Evolutionary conservation across 2,888 invertebrate genomes (phyloP), one percentile per base, ranked within the genome.

Genomic region (Polyploca ridens): DNA sequence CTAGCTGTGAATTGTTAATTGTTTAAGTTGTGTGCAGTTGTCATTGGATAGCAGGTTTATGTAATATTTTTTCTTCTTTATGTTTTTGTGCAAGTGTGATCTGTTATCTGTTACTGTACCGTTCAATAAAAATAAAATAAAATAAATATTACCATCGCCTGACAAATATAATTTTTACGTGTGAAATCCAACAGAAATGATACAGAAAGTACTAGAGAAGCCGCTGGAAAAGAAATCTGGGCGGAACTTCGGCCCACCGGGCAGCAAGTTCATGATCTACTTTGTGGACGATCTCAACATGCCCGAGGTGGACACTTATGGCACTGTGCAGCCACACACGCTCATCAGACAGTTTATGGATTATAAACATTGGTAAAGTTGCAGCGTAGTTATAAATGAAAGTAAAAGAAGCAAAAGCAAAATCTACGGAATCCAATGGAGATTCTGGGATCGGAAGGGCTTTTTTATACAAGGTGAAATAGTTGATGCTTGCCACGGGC

Each of bases 251-350:
- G 99, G 98, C 0, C 99, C 99, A 0, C 98, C 98, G 0, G 99
- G 98, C n/a, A 97, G 96, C 83, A 98, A 98, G 88, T 96, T 95
- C 27, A 96, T 99, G 95, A 96, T 99, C 64, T 99, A 98, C 89
- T 99, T 99, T 86, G 96, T 99, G 66, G 99, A 99, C 82, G 99
- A 99, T 81, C 96, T 99, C 96, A 99, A 99, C 86, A 99, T 99
- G 98, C 99, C 99, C 0, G 98, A 98, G 93, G 98, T 99, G 4
- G 99, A 99, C 87, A 96, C 95, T 65, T 99, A 99, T 87, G 98
- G 98, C 65, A 99, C 99, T 0, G 99, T 99, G 14, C 99, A 99
- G 84, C 98, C 99, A 0, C 99, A 99, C 83, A 99, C 99, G 0
- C 94, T 99, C 1, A 97, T 99, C 69, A 94, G 99, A 33, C 98